phyloP scores from a whole-genome alignment of 2,797 vertebrate genomes.

The Pipistrellus kuhlii region DNA sequence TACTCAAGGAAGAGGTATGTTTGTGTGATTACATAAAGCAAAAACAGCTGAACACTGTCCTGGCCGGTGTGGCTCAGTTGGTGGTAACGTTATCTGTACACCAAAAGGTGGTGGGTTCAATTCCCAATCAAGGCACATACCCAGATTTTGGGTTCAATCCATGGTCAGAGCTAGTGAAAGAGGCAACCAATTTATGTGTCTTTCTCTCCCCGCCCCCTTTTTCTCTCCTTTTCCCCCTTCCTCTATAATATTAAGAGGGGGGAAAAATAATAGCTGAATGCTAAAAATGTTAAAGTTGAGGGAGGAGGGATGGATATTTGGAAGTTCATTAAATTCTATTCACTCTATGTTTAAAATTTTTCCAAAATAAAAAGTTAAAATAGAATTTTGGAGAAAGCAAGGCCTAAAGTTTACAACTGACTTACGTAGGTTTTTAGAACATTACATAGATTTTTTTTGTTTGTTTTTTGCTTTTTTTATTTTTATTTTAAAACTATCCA shows the following conservation, averaged over 20 bases:
- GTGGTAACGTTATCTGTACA: background rate
- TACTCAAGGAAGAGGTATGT: background rate
- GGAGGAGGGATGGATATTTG: background rate
- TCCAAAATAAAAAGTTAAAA: slow-evolving; percentile 34
- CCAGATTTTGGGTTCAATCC: background rate
- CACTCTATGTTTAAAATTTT: slow-evolving; percentile 20
- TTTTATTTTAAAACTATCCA: slow-evolving; percentile 35
- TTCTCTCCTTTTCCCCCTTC: background rate
- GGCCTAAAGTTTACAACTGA: background rate
- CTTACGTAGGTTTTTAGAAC: slow-evolving; percentile 35
- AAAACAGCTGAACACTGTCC: background rate
- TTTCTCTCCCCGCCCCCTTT: background rate
- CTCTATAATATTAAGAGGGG: background rate
- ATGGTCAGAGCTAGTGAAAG: background rate
- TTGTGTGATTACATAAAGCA: background rate
- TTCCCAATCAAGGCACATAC: background rate
- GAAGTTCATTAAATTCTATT: background rate
- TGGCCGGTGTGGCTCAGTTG: background rate
- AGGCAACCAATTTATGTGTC: background rate
- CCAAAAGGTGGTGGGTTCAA: background rate
- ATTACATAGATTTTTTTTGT: background rate
- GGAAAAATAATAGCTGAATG: background rate
- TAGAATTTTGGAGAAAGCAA: background rate
- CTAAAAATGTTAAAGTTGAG: background rate
- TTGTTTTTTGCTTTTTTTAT: no score